Percentiles rank a stretch among this genome's conserved stretches.
Conservation (phyloP, 92 coral and sea anemone genomes). For the Parazoanthus atlanticus region DNA sequence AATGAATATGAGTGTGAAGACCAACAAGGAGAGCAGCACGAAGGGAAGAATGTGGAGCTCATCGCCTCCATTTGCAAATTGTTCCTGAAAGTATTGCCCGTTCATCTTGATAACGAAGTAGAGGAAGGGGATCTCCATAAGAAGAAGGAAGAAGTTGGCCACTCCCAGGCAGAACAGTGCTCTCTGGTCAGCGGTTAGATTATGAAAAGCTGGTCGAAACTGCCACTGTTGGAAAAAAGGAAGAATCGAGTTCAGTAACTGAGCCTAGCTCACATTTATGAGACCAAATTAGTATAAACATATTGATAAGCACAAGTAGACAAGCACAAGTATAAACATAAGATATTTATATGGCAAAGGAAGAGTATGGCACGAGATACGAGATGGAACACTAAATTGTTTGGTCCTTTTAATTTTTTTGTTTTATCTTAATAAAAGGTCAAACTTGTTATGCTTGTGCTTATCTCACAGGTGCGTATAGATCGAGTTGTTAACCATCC, state of each 20-base stretch:
- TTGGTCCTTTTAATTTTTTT: too few relatives aligned
- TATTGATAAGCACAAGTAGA: too few relatives aligned
- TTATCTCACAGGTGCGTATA: too few relatives aligned
- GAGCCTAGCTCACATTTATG: neutral
- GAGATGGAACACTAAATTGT: too few relatives aligned
- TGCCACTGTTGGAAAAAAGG: slow-evolving; percentile 46
- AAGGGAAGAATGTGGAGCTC: slow-evolving; percentile 43
- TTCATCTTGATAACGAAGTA: slow-evolving; percentile 55
- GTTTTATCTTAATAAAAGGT: too few relatives aligned
- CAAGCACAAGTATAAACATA: too few relatives aligned
- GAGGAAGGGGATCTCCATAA: slow-evolving; percentile 59
- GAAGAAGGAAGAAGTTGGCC: slow-evolving; percentile 54
- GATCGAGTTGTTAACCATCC: too few relatives aligned
- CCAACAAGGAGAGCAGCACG: slow-evolving; percentile 46
- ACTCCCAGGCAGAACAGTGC: slow-evolving; percentile 61
- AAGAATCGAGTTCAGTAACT: neutral
- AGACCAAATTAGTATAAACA: neutral
- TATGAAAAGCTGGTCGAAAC: slow-evolving; percentile 30
- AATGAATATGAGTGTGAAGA: slow-evolving; percentile 50
- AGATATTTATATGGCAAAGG: too few relatives aligned
- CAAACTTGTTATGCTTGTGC: too few relatives aligned
- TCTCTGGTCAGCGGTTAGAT: slow-evolving; percentile 53
- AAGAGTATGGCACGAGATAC: too few relatives aligned
- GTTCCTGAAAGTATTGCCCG: slow-evolving; percentile 37
- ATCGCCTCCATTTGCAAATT: neutral